These are phyloP conservation scores for Malthinus seriepunctatus DNA, from an alignment of 2,888 invertebrate species.

Conservation along the genomic window DNA sequence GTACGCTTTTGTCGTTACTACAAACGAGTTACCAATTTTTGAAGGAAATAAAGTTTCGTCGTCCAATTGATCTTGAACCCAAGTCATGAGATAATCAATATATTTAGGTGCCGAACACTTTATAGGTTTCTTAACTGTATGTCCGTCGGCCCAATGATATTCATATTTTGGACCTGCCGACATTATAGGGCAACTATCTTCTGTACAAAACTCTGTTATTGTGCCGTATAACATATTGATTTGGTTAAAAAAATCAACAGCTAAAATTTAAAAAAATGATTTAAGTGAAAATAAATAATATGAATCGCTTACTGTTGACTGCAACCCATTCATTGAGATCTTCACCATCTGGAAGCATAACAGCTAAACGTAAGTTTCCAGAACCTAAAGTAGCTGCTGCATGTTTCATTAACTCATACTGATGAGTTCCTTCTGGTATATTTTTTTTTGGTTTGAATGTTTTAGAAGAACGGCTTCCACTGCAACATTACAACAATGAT, in stretches of 20 bases:
- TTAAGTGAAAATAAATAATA: slow-evolving; percentile 1
- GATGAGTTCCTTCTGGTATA: slow-evolving; percentile 97
- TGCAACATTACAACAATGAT: slow-evolving; percentile 45
- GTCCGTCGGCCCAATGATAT: slow-evolving; percentile 99
- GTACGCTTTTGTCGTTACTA: background rate
- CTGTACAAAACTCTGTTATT: slow-evolving; percentile 99
- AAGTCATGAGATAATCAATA: slow-evolving; percentile 99
- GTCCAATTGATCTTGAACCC: slow-evolving; percentile 99
- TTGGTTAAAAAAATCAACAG: slow-evolving; percentile 99
- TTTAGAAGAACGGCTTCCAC: slow-evolving; percentile 90
- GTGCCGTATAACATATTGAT: slow-evolving; percentile 99
- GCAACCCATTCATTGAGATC: slow-evolving; percentile 99
- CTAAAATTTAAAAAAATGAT: slow-evolving; percentile 60
- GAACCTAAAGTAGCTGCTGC: slow-evolving; percentile 98
- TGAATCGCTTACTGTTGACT: slow-evolving; percentile 86
- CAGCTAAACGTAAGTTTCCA: slow-evolving; percentile 93
- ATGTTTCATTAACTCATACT: slow-evolving; percentile 99
- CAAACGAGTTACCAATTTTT: slow-evolving; percentile 75
- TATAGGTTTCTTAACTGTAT: slow-evolving; percentile 96
- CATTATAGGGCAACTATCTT: slow-evolving; percentile 97
- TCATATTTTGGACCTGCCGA: slow-evolving; percentile 99
- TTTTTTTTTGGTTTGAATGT: slow-evolving; percentile 99
- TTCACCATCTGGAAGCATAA: slow-evolving; percentile 97
- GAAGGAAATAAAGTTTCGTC: slow-evolving; percentile 98
- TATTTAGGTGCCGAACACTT: slow-evolving; percentile 99